A percentile compares a stretch with the other conserved stretches of the same genome.
Conservation (phyloP, 2,797 vertebrate species). For the Gorsachius magnificus region DNA sequence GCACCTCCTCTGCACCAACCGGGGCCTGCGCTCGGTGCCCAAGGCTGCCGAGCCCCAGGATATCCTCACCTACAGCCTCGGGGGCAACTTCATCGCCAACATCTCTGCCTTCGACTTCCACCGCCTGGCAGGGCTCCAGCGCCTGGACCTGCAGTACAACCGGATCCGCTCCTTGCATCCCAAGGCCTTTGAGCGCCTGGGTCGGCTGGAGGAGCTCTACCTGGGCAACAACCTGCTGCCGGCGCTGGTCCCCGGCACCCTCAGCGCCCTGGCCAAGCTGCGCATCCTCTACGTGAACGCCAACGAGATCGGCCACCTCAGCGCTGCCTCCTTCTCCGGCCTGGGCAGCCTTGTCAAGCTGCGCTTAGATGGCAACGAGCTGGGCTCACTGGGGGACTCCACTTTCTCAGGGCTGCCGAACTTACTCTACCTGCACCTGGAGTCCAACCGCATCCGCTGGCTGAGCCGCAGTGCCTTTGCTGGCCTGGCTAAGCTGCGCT, state of each 20-base stretch:
- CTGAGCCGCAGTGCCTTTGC: conserved; percentile 88
- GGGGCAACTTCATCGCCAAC: conserved; percentile 92
- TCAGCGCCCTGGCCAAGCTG: conserved; percentile 84
- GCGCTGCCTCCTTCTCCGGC: conserved; percentile 79
- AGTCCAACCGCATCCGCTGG: conserved; percentile 88
- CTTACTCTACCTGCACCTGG: conserved; percentile 90
- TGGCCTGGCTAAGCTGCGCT: conserved; percentile 86
- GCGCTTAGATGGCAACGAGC: conserved; percentile 87
- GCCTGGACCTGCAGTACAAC: conserved; percentile 94
- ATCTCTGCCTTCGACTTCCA: conserved; percentile 88
- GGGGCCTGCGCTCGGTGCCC: conserved; percentile 87
- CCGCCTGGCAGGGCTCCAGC: conserved; percentile 81
- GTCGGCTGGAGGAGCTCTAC: conserved; percentile 89
- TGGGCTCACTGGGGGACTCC: conserved; percentile 85
- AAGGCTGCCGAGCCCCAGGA: conserved; percentile 77
- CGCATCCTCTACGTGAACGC: conserved; percentile 89
- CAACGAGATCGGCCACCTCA: conserved; percentile 84
- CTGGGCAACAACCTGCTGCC: conserved; percentile 91
- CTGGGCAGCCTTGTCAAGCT: conserved; percentile 86
- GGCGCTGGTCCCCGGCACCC: conserved; percentile 78
- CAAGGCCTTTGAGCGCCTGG: conserved; percentile 87
- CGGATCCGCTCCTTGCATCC: conserved; percentile 86
- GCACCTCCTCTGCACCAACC: conserved; percentile 92
- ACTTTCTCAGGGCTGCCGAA: conserved; percentile 84
- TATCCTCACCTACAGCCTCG: conserved; percentile 88